phyloP scores from a whole-genome alignment of 1,140 invertebrate species.

The Bombus superbus region DNA sequence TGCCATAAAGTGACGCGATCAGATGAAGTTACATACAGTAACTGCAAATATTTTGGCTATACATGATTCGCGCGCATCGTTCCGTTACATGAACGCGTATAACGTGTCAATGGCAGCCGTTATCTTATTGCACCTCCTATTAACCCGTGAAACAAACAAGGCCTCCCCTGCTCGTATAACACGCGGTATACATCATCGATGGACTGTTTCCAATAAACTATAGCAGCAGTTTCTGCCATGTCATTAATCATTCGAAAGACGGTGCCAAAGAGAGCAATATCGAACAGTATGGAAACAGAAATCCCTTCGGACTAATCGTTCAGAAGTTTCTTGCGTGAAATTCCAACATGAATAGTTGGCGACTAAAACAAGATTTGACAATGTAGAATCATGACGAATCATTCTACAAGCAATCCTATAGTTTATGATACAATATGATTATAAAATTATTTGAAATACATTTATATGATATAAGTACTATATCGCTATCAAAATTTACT shows the following conservation, averaged over 20 bases:
- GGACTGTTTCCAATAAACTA: slow-evolving; percentile 28
- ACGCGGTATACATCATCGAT: slow-evolving; percentile 22
- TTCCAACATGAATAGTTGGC: not conserved
- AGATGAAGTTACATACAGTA: not conserved
- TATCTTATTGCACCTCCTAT: slow-evolving; percentile 22
- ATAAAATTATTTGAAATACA: no score
- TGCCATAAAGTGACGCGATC: not conserved
- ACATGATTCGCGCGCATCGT: slow-evolving; percentile 12
- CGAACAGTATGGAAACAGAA: slow-evolving; percentile 11
- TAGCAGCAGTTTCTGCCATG: not conserved
- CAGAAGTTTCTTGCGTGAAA: not conserved
- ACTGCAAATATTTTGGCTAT: slow-evolving; percentile 18
- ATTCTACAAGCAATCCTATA: no score
- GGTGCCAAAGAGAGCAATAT: slow-evolving; percentile 1
- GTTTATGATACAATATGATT: no score
- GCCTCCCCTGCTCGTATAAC: not conserved
- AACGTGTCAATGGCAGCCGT: slow-evolving; percentile 12
- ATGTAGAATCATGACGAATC: not conserved
- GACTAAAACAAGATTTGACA: not conserved
- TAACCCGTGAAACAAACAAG: slow-evolving; percentile 14
- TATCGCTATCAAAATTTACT: not conserved
- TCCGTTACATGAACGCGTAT: slow-evolving; percentile 14
- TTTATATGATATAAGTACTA: no score
- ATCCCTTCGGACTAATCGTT: slow-evolving; percentile 16
- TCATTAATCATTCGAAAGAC: slow-evolving; percentile 18